Evolutionary conservation across 2,797 vertebrate species (phyloP).

Genomic region (Chelon auratus): DNA sequence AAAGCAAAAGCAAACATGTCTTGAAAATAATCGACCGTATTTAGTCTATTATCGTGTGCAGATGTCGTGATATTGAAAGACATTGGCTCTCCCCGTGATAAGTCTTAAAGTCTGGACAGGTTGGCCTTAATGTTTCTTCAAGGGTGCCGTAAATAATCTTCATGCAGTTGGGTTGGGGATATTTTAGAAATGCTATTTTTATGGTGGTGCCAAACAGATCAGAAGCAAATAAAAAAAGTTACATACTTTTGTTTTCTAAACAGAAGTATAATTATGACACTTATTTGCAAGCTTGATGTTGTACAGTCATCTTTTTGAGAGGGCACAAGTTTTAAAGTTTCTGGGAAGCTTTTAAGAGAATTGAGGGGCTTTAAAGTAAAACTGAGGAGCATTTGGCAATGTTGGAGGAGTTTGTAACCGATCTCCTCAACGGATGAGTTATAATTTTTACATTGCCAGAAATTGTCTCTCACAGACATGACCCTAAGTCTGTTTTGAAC

Average conservation of each 20-base stretch:
- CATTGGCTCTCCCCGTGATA: conserved; percentile 80
- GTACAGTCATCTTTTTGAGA: conserved; percentile 63
- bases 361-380: conserved; percentile 55
- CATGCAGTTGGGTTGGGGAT: conserved; percentile 73
- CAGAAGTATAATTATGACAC: conserved; percentile 64
- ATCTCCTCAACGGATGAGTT: conserved; percentile 51
- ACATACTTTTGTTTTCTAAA: conserved; percentile 65
- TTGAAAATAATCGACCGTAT: conserved; percentile 86
- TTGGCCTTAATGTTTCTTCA: conserved; percentile 76
- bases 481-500: conserved; percentile 53
- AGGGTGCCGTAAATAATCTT: conserved; percentile 75
- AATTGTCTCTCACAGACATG: conserved; percentile 52
- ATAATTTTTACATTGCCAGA: conserved; percentile 53
- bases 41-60: conserved; percentile 82
- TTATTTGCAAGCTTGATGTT: conserved; percentile 68
- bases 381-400: conserved; percentile 65
- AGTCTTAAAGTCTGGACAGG: conserved; percentile 69
- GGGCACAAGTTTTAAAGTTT: conserved; percentile 64
- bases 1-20: conserved; percentile 87
- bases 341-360: conserved; percentile 63
- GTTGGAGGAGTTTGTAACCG: conserved; percentile 58
- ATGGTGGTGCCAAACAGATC: conserved; percentile 71
- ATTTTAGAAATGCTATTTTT: conserved; percentile 79
- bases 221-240: conserved; percentile 62
- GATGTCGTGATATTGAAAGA: conserved; percentile 82